A percentile compares a stretch with the other conserved stretches of the same genome.
Conservation (phyloP, 2,888 invertebrate genomes). For the Apodemia mormo region DNA sequence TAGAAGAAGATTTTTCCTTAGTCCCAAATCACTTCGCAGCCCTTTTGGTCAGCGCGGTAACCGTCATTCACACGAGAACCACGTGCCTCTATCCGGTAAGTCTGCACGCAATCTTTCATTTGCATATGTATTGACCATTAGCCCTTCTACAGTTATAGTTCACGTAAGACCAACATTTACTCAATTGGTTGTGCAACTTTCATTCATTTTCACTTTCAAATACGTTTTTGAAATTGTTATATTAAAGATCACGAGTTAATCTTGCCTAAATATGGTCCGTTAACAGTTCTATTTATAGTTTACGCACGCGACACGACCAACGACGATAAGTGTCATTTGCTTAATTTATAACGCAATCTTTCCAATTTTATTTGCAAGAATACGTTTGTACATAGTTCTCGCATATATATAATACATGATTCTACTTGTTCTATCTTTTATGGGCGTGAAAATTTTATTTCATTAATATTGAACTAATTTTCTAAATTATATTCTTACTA, state of each 20-base stretch:
- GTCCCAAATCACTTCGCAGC: constrained; percentile 89
- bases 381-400: too few relatives aligned
- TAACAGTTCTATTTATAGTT: not conserved
- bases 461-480: too few relatives aligned
- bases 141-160: constrained; percentile 25
- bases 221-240: not conserved
- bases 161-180: constrained; percentile 49
- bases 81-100: constrained; percentile 88
- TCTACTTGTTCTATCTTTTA: too few relatives aligned
- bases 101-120: constrained; percentile 38
- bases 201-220: constrained; percentile 15
- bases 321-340: not conserved
- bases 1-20: constrained; percentile 90
- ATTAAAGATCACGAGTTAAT: not conserved
- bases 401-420: too few relatives aligned
- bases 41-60: constrained; percentile 84
- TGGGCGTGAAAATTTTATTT: too few relatives aligned
- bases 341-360: not conserved
- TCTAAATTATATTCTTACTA: too few relatives aligned
- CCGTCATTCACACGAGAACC: constrained; percentile 81
- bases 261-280: not conserved
- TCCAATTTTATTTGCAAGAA: too few relatives aligned
- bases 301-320: not conserved
- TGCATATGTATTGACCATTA: constrained; percentile 43
- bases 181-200: constrained; percentile 50